Base-by-base conservation (phyloP, 2,888 invertebrate species). In the Cantharis rustica region DNA sequence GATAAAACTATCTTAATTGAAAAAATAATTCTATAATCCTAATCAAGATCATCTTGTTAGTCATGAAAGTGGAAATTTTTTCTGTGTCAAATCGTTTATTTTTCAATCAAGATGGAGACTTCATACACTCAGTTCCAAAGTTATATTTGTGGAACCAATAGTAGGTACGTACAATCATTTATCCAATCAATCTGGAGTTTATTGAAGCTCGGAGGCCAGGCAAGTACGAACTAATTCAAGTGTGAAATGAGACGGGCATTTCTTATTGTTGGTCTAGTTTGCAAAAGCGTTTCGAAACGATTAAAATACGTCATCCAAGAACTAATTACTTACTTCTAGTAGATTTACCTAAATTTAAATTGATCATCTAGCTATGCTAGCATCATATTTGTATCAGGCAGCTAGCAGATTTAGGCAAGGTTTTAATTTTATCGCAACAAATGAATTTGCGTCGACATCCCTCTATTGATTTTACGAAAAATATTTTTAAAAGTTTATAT, bases 191-290 rank as follows among this genome's bases (percentile, higher is more conserved):
- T 80, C 79, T 80, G 79, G 80, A 83, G 84, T 82, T 83, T 82
- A 84, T 83, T 83, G 84, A 78, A 84, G 84, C 84, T 82, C 77
- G 83, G 81, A 84, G 84, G 82, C 82, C 80, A 80, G 82, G 82
- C 81, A 81, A 82, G 80, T 83, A 81, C 77, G 78, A 72, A 69
- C 72, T 72, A 81, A 82, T 74, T 83, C 83, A 83, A 84, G 84
- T 84, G 85, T 84, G 85, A 85, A 86, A 86, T 84, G 84, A 84
- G 84, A 80, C 81, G 82, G 83, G 82, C 82, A 82, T 82, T 80
- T 82, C 81, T 83, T 83, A 82, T 80, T 80, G 81, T 75, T 77
- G 78, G 80, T 75, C 81, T 81, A 80, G 81, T 81, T 83, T 81
- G 76, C 81, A 79, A 80, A 81, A 81, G 82, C 83, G 83, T 83